Evolutionary conservation across 2,888 invertebrate genomes (phyloP).

Genomic region (Philonicus albiceps): DNA sequence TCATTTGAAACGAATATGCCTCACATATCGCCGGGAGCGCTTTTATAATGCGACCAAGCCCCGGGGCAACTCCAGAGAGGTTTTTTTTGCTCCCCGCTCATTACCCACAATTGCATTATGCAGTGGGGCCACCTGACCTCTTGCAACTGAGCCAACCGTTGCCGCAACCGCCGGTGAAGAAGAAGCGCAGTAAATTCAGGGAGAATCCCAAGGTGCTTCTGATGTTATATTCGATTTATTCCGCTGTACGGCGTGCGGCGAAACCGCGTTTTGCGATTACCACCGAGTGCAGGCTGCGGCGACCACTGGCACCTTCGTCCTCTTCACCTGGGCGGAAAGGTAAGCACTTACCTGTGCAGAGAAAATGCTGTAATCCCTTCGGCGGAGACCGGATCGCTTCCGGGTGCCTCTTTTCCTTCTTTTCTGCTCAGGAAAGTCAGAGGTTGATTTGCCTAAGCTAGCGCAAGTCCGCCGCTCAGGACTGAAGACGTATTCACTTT

Average conservation of each 20-base stretch:
- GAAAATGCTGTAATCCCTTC: conserved; percentile 22
- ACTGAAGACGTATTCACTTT: conserved; percentile 5
- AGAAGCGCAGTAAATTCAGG: conserved; percentile 1
- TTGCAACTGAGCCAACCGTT: conserved; percentile 27
- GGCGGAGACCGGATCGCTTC: background rate
- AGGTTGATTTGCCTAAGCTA: conserved; percentile 7
- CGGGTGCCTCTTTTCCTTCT: conserved; percentile 3
- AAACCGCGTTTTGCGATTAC: background rate
- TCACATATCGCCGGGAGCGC: background rate
- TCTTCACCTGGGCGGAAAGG: background rate
- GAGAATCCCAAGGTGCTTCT: conserved; percentile 13
- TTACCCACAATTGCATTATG: conserved; percentile 35
- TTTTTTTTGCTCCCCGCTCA: conserved; percentile 5
- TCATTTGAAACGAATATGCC: background rate
- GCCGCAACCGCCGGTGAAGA: background rate
- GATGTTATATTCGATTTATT: conserved; percentile 26
- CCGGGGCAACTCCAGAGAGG: background rate
- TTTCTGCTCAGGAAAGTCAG: background rate
- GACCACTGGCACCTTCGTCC: background rate
- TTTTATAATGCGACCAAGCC: background rate
- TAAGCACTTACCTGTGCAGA: background rate
- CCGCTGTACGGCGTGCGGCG: background rate
- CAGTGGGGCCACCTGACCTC: conserved; percentile 29
- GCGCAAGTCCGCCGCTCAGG: background rate
- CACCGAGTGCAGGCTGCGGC: background rate